Base-by-base conservation (phyloP, 2,797 vertebrate genomes). In the Danio kyathit region DNA sequence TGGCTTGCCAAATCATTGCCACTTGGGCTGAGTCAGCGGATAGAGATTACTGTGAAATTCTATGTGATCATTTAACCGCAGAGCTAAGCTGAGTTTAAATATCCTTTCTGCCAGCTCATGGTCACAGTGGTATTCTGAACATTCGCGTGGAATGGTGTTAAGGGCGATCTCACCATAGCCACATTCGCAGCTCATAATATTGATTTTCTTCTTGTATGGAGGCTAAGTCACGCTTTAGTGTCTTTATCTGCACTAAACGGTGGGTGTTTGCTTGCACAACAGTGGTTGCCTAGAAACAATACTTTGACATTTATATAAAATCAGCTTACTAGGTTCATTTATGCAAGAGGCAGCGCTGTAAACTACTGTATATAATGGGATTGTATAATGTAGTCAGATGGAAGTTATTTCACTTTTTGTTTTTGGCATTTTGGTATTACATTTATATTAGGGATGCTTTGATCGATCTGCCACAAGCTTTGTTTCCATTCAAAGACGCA, bases 251-350 rank as follows among this genome's bases (percentile, higher is more conserved):
- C 48, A 43, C 17, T 71, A 54, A 71, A 63, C 51, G 29, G 72
- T 83, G 16, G 44, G 79, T 43, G 76, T 63, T 80, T 64, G 17
- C 61, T 83, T 75, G 74, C 57, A 64, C n/a, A 65, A 80, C 56
- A 59, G 49, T 71, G 52, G 82, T 83, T 83, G 79, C 84, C 46
- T 71, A 65, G 82, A 46, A 85, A 83, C 78, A 49, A 54, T 48
- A 43, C 21, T 64, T 64, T 44, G 6, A 52, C 44, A 63, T 65
- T 76, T 73, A 75, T 21, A 40, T 56, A 79, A 74, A 82, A 66
- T 74, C 59, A 52, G 52, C 70, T 67, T 59, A 16, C 17, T 51
- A 19, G 19, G 2, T 29, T 49, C 7, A 13, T 54, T 43, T 44
- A 48, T 54, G 40, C 7, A 43, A n/a, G 12, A 75, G 11, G 13